phyloP scores from a whole-genome alignment of 2,113 vertebrate genomes.

The Chlamydotis undulata region DNA sequence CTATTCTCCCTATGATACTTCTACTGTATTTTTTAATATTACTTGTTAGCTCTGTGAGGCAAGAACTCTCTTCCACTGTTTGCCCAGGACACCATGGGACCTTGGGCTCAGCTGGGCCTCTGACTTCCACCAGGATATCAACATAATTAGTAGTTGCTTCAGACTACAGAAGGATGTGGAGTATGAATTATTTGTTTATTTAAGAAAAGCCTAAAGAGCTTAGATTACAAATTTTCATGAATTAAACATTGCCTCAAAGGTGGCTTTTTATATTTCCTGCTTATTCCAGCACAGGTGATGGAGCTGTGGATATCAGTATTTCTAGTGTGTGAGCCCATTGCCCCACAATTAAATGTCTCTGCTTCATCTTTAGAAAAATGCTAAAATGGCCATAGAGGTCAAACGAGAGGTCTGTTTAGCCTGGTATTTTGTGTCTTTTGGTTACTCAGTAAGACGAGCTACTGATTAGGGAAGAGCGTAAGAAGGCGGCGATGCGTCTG shows the following conservation, averaged over 20 bases:
- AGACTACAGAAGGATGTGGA: background rate
- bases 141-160: background rate
- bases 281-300: background rate
- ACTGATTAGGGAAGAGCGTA: fast-evolving
- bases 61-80: background rate
- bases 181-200: slow-evolving; percentile 22
- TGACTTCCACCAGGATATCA: background rate
- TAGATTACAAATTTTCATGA: background rate
- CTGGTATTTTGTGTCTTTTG: background rate
- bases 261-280: background rate
- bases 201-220: slow-evolving; percentile 15
- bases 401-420: background rate
- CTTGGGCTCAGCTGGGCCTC: background rate
- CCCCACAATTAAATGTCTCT: background rate
- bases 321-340: background rate
- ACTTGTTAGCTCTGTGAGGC: background rate
- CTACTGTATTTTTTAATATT: background rate
- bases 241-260: background rate
- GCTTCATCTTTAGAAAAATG: background rate
- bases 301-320: background rate
- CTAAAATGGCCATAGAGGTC: background rate
- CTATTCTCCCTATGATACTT: background rate
- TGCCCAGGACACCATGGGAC: background rate
- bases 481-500: fast-evolving
- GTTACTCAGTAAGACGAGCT: background rate